These are phyloP conservation scores for Silvanus unidentatus DNA, from an alignment of 2,888 invertebrate genomes.

Conservation along the genomic window DNA sequence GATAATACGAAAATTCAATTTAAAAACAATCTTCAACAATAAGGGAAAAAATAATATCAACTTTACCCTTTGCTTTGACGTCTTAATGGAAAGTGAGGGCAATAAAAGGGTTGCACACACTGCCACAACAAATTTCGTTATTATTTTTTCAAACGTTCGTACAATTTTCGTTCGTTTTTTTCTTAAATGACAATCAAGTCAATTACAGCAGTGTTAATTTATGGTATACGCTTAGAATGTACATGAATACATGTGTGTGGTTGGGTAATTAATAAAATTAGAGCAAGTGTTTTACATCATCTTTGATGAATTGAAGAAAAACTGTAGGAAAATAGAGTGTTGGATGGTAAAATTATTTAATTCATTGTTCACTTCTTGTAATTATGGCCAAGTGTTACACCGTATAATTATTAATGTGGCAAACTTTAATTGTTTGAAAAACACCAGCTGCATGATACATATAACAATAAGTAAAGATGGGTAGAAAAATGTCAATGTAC, in stretches of 20 bases:
- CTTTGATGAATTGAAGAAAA: not conserved
- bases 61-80: constrained; percentile 13
- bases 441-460: constrained; percentile 46
- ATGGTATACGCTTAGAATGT: no score
- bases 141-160: no score
- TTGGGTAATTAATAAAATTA: constrained; percentile 27
- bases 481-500: no score
- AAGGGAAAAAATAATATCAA: constrained; percentile 13
- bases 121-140: constrained; percentile 1
- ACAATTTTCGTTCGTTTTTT: no score
- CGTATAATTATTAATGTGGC: constrained; percentile 44
- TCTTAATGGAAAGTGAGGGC: constrained; percentile 13
- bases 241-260: no score
- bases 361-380: constrained; percentile 32
- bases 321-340: no score
- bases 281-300: constrained; percentile 10
- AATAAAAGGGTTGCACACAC: constrained; percentile 12
- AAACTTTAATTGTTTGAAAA: constrained; percentile 47
- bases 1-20: constrained; percentile 14
- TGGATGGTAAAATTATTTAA: no score
- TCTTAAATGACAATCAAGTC: no score
- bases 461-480: constrained; percentile 36
- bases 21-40: constrained; percentile 23
- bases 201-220: no score
- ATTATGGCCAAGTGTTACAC: constrained; percentile 47